phyloP scores from a whole-genome alignment of 2,888 invertebrate genomes.

The Heteromurus nitidus region DNA sequence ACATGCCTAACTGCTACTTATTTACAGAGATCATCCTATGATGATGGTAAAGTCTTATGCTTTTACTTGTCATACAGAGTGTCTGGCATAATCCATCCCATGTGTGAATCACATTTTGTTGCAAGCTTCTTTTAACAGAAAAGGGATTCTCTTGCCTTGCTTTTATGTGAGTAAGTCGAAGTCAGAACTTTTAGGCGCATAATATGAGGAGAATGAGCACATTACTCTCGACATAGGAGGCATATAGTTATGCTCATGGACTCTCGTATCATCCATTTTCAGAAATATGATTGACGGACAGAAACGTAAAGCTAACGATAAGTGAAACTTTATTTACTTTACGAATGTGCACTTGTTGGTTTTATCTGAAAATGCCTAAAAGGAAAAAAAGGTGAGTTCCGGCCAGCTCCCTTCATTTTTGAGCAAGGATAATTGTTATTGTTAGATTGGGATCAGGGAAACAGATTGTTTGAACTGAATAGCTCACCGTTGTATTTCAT shows the following conservation, averaged over 20 bases:
- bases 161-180: too few relatives aligned
- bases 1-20: constrained; percentile 56
- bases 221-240: neutral
- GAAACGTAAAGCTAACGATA: too few relatives aligned
- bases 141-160: too few relatives aligned
- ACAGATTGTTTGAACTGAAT: neutral
- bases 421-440: neutral
- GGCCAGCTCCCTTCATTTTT: neutral
- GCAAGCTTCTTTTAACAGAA: neutral
- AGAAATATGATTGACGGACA: constrained; percentile 27
- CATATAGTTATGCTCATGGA: neutral
- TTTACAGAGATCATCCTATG: constrained; percentile 5
- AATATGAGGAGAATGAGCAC: neutral
- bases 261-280: constrained; percentile 19
- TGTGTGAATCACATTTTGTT: neutral
- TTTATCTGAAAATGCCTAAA: constrained; percentile 10
- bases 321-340: constrained; percentile 34
- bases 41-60: neutral
- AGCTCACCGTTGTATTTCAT: too few relatives aligned
- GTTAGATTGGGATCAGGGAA: neutral
- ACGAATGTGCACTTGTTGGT: constrained; percentile 40
- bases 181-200: neutral
- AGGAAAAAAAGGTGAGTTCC: constrained; percentile 7
- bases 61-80: constrained; percentile 28
- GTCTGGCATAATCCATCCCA: constrained; percentile 19